phyloP scores from a whole-genome alignment of 1,140 invertebrate species.

The Drosophila lacteicornis region DNA sequence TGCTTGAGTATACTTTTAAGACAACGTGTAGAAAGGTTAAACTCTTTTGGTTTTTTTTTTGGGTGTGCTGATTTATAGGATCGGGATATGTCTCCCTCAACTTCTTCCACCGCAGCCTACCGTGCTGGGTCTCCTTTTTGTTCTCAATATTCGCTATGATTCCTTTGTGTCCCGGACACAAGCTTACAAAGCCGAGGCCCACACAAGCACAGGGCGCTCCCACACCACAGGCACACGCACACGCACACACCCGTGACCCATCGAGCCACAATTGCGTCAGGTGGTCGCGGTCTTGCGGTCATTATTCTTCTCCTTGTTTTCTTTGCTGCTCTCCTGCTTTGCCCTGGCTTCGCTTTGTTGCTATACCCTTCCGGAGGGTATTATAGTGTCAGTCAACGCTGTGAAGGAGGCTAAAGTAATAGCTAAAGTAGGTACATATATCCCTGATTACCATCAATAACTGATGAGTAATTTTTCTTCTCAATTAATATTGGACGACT shows the following conservation, averaged over 20 bases:
- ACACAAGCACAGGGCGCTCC: neutral
- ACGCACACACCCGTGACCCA: slow-evolving; percentile 9
- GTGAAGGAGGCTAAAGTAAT: too few relatives aligned
- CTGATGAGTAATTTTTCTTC: too few relatives aligned
- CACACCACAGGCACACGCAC: neutral
- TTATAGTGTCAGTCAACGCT: too few relatives aligned
- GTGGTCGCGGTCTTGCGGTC: slow-evolving; percentile 60
- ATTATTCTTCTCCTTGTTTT: slow-evolving; percentile 36
- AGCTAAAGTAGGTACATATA: too few relatives aligned
- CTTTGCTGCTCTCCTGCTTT: neutral
- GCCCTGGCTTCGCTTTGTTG: slow-evolving; percentile 20
- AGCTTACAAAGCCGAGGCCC: slow-evolving; percentile 29
- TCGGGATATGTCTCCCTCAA: too few relatives aligned
- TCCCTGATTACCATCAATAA: too few relatives aligned
- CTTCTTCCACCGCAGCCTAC: too few relatives aligned
- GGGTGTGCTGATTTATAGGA: too few relatives aligned
- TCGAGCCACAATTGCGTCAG: slow-evolving; percentile 47
- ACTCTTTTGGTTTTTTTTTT: too few relatives aligned
- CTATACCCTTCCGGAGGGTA: neutral
- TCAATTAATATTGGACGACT: too few relatives aligned
- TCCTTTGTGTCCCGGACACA: slow-evolving; percentile 8
- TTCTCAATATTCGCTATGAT: neutral
- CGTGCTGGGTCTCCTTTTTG: slow-evolving; percentile 1
- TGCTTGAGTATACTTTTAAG: too few relatives aligned
- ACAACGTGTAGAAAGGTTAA: too few relatives aligned